A percentile compares a stretch with the other conserved stretches of the same genome.
These are phyloP conservation scores for Mormyrus hasselquistii DNA, from an alignment of 2,797 vertebrate species.

Conservation along the genomic window DNA sequence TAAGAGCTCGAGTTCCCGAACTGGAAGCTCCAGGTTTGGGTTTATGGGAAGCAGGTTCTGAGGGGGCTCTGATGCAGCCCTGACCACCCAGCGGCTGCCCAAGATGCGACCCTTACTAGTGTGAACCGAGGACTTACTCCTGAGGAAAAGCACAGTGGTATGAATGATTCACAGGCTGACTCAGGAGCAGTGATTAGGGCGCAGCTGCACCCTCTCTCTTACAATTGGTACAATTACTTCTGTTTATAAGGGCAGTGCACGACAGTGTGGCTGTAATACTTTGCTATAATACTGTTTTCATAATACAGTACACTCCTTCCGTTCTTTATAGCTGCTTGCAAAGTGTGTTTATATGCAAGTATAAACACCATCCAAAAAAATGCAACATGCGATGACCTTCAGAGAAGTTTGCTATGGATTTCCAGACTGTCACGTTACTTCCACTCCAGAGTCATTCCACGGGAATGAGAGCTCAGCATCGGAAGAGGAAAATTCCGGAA, in stretches of 20 bases:
- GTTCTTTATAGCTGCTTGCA: neutral
- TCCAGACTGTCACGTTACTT: neutral
- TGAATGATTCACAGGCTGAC: neutral
- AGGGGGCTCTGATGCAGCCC: neutral
- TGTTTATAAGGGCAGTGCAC: neutral
- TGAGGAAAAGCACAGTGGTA: neutral
- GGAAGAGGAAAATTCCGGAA: neutral
- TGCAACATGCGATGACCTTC: neutral
- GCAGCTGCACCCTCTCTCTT: neutral
- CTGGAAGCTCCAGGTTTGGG: slow-evolving; percentile 1
- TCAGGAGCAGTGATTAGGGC: neutral
- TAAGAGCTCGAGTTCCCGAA: neutral
- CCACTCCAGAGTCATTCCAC: neutral
- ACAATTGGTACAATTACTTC: neutral
- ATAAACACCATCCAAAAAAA: neutral
- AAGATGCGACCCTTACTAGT: neutral
- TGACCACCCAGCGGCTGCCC: neutral
- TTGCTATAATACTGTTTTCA: neutral
- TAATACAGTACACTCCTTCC: neutral
- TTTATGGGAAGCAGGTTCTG: neutral
- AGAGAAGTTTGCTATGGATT: neutral
- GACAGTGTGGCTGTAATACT: neutral
- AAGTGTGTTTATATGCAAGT: neutral
- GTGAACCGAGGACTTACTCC: neutral
- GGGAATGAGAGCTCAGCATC: neutral